These are phyloP conservation scores for Paralvinella palmiformis DNA, from an alignment of 1,140 invertebrate species.

Conservation along the genomic window DNA sequence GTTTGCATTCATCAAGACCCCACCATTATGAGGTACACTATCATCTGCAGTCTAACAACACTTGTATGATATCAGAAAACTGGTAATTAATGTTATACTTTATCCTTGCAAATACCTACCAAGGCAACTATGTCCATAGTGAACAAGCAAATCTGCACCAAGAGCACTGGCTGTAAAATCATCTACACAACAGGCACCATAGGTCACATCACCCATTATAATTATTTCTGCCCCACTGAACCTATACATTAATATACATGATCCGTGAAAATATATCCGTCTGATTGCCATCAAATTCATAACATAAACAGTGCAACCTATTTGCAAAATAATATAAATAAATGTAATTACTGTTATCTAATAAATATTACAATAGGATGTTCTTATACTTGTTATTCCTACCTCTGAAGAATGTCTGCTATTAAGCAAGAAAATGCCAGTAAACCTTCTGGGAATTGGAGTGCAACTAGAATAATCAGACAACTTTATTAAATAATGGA, in stretches of 20 bases:
- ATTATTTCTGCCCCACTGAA: constrained; percentile 90
- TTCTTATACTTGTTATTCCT: too few species aligned
- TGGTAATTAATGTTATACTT: neutral
- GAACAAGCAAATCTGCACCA: constrained; percentile 86
- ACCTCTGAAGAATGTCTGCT: constrained; percentile 82
- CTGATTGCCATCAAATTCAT: neutral
- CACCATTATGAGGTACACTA: too few species aligned
- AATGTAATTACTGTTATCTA: neutral
- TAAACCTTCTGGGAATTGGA: constrained; percentile 94
- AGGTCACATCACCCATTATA: constrained; percentile 98
- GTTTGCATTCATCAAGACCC: too few species aligned
- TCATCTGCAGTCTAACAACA: too few species aligned
- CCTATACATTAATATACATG: constrained; percentile 35
- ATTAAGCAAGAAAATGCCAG: constrained; percentile 89
- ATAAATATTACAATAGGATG: neutral
- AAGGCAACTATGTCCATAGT: constrained; percentile 97
- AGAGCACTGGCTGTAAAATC: constrained; percentile 89
- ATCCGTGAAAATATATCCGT: neutral
- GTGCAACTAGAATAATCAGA: constrained; percentile 62
- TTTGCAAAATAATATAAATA: neutral
- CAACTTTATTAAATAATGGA: too few species aligned
- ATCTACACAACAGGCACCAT: constrained; percentile 99
- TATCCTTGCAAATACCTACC: constrained; percentile 39
- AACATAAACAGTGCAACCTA: neutral
- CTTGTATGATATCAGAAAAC: too few species aligned